phyloP scores from a whole-genome alignment of 2,888 invertebrate genomes.

The Petrophora chlorosata region DNA sequence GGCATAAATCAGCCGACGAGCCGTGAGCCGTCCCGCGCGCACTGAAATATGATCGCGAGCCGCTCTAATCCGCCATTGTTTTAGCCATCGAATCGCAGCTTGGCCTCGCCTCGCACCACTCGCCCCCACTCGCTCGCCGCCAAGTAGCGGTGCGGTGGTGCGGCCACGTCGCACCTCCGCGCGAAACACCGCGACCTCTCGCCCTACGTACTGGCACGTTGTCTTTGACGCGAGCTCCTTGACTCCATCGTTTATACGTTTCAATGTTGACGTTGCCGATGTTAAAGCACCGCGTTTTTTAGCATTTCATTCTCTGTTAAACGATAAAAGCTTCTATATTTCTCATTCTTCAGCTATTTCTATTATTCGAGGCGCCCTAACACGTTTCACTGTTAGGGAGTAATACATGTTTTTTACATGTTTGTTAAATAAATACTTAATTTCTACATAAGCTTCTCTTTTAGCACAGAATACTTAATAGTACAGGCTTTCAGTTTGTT shows the following conservation, averaged over 20 bases:
- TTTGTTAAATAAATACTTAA: no score
- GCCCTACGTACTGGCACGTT: background rate
- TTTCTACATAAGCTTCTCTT: no score
- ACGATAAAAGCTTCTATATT: background rate
- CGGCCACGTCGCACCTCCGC: background rate
- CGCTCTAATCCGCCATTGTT: constrained; percentile 47
- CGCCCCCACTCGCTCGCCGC: background rate
- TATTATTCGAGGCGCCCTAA: no score
- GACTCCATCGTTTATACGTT: constrained; percentile 5
- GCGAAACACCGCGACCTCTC: background rate
- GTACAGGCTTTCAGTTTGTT: no score
- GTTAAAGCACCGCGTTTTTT: background rate
- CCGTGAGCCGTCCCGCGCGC: constrained; percentile 40
- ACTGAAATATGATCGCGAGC: constrained; percentile 49
- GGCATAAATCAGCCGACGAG: constrained; percentile 50
- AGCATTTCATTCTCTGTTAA: background rate
- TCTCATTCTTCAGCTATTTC: background rate
- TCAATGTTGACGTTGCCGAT: constrained; percentile 1
- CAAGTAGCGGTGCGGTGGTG: no score
- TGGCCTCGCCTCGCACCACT: background rate
- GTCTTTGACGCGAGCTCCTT: constrained; percentile 6
- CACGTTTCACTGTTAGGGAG: no score
- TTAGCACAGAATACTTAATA: no score
- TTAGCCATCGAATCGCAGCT: constrained; percentile 30
- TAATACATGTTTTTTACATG: no score